phyloP scores from a whole-genome alignment of 2,797 vertebrate species.

The Telmatherina bonti region DNA sequence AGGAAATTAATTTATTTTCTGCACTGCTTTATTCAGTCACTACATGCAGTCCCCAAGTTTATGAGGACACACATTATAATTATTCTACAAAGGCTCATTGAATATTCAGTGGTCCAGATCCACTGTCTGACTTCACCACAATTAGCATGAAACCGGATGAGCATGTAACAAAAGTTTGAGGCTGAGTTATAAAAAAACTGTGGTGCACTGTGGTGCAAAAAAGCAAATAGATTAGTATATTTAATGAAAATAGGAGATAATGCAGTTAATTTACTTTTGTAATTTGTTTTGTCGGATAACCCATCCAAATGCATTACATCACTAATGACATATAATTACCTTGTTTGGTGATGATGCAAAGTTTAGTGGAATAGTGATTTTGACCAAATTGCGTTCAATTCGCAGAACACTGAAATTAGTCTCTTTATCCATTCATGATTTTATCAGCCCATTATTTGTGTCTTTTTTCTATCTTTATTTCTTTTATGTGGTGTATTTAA shows the following conservation, averaged over 20 bases:
- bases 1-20: slow-evolving; percentile 75
- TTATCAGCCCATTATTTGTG: slow-evolving; percentile 18
- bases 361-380: slow-evolving; percentile 43
- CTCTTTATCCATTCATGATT: slow-evolving; percentile 29
- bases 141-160: slow-evolving; percentile 66
- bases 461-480: background rate
- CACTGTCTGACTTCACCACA: slow-evolving; percentile 64
- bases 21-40: slow-evolving; percentile 72
- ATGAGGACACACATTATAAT: slow-evolving; percentile 78
- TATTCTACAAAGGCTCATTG: slow-evolving; percentile 78
- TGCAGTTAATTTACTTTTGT: slow-evolving; percentile 44
- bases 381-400: slow-evolving; percentile 21
- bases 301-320: slow-evolving; percentile 43
- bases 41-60: slow-evolving; percentile 73
- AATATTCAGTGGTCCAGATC: slow-evolving; percentile 80
- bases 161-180: slow-evolving; percentile 55
- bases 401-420: slow-evolving; percentile 17
- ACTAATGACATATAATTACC: slow-evolving; percentile 57
- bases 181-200: slow-evolving; percentile 55
- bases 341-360: slow-evolving; percentile 45
- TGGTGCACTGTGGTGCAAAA: slow-evolving; percentile 20
- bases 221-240: slow-evolving; percentile 56
- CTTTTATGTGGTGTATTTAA: slow-evolving; percentile 4
- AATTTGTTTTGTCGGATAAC: slow-evolving; percentile 52
- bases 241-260: slow-evolving; percentile 48